Evolutionary conservation across 2,888 invertebrate genomes (phyloP), one percentile per base, ranked within the genome.

Genomic region (Tetramorium bicarinatum): DNA sequence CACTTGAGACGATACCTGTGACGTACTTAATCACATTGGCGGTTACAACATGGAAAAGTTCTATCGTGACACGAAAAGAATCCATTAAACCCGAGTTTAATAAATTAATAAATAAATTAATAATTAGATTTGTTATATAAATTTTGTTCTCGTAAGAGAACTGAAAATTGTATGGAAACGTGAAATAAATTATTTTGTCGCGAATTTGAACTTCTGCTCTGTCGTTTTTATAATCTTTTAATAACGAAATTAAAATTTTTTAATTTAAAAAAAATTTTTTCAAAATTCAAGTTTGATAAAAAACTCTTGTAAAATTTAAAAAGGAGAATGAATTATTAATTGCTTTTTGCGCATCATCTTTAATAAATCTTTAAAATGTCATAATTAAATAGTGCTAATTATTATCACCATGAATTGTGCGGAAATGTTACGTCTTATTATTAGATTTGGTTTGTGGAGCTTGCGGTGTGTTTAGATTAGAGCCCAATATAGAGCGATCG

Each of bases 401-500:
- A 62, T 41, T 64, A 64, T 62, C 38, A 6, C n/a, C 13, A 49
- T 9, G 25, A 47, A 47, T 67, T 67, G 25, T 21, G 13, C 44
- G 67, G 76, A 67, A 77, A 69, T 66, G 21, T 34, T 52, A 56
- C 13, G 13, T 56, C 56, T 75, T 54, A 66, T 49, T 76, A 49
- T 38, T 29, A 44, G n/a, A 59, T 75, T 76, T 61, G 34, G 47
- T 75, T 52, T 82, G 77, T 59, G 67, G 66, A 25, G 18, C 29
- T 67, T 77, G 77, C 49, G 61, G 52, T 67, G 18, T 47, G 29
- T 67, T 52, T 62, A 49, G 49, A 81, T 66, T 76, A 59, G 34
- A 69, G 13, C n/a, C 18, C 34, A 67, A 56, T 67, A 44, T 41
- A 52, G 25, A 74, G 15, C 59, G 47, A 49, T 61, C 66, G 52